Base-by-base conservation (phyloP, 2,113 vertebrate species). In the Rana temporaria region DNA sequence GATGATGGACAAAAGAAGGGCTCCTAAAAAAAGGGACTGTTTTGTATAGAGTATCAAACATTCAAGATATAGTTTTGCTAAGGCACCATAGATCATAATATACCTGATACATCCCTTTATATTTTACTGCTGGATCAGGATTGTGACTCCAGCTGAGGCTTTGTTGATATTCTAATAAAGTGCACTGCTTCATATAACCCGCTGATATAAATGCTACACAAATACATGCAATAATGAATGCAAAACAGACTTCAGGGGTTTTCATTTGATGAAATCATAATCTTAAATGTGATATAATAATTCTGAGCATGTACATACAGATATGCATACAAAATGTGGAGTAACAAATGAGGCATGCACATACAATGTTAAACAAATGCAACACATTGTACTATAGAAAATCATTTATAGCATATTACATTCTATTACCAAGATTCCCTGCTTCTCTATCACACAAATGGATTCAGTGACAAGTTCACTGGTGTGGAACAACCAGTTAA, bases 401-500 rank as follows among this genome's bases (percentile, higher is more conserved):
- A 82, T 82, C 79, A 82, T 82, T 66, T 67, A 82, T 67, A 74
- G 26, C 70, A 57, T 71, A 82, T 82, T 82, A 75, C 71, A 82
- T 75, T 82, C 80, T 75, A 82, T 82, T 82, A 82, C 80, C 70
- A 38, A 48, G 52, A 67, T 38, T 67, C 70, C 70, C 52, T 4
- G 80, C 70, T 83, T 83, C 34, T 83, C 81, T 76, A 76, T 76
- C 81, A 83, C 64, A 74, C 71, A 83, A 90, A 86, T 56, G 85
- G 62, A 84, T 89, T 79, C 84, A 82, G 30, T 80, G 86, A 87
- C 79, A 86, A 84, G 66, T 87, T 86, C 86, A 87, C 18, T 55
- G 86, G 86, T 67, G 86, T 86, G 85, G 80, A 90, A 90, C 88
- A 88, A 78, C 84, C 82, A 88, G 89, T 90, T 93, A 88, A 90